phyloP scores from a whole-genome alignment of 2,797 vertebrate genomes.

The Esox masquinongy region DNA sequence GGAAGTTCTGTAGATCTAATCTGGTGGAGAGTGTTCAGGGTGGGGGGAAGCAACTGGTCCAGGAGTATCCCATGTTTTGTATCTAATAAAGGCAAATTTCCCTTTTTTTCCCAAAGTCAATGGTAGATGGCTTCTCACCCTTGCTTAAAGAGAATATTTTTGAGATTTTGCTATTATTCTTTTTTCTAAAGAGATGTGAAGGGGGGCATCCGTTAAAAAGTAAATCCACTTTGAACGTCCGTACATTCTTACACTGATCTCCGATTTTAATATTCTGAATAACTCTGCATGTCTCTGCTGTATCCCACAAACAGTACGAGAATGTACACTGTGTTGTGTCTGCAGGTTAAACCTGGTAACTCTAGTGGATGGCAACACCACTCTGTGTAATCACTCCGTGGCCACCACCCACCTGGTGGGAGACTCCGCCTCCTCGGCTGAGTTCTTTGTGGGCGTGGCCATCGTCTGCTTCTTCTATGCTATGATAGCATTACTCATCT shows the following conservation, averaged over 20 bases:
- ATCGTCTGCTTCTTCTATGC: conserved; percentile 90
- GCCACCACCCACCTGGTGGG: conserved; percentile 78
- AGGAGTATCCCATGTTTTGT: background rate
- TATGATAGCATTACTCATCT: conserved; percentile 86
- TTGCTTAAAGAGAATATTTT: too few relatives aligned
- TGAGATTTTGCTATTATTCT: too few relatives aligned
- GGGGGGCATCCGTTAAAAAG: background rate
- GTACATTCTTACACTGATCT: background rate
- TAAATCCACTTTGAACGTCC: too few relatives aligned
- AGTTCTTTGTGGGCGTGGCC: conserved; percentile 92
- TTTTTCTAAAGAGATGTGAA: too few relatives aligned
- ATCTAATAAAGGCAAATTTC: too few relatives aligned
- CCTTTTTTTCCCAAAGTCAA: too few relatives aligned
- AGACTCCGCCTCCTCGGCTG: conserved; percentile 84
- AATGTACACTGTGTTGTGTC: background rate
- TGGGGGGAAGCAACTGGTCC: background rate
- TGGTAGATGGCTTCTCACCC: too few relatives aligned
- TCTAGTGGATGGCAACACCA: conserved; percentile 62
- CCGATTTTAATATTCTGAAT: background rate
- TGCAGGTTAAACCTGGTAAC: conserved; percentile 69
- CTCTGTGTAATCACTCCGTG: conserved; percentile 68
- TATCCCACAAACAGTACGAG: background rate
- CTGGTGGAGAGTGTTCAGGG: background rate
- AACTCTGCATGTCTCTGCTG: background rate
- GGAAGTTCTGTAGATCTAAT: background rate